phyloP scores from a whole-genome alignment of 2,888 invertebrate genomes.

The Odontocerum albicorne region DNA sequence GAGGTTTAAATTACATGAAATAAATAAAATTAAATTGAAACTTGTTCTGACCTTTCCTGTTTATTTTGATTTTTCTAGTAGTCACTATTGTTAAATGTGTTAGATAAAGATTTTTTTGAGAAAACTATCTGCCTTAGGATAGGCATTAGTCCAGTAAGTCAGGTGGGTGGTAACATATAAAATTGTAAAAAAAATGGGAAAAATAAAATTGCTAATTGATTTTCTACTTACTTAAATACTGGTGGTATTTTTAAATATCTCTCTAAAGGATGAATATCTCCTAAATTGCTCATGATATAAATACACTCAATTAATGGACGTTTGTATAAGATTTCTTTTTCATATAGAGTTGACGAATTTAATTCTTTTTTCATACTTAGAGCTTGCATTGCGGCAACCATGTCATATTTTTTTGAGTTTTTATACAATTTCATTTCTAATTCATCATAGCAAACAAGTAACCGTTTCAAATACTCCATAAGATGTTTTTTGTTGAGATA shows the following conservation, averaged over 20 bases:
- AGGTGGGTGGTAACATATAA: too few relatives aligned
- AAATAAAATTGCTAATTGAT: too few relatives aligned
- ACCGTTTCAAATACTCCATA: conserved; percentile 70
- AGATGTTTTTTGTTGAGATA: conserved; percentile 70
- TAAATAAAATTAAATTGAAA: too few relatives aligned
- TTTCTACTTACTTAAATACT: conserved; percentile 52
- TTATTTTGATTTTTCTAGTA: too few relatives aligned
- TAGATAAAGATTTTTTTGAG: too few relatives aligned
- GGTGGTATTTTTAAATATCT: conserved; percentile 54
- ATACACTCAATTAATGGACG: conserved; percentile 64
- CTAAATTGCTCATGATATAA: conserved; percentile 68
- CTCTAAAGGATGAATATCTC: conserved; percentile 57
- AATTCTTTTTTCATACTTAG: conserved; percentile 1
- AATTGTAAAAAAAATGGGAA: too few relatives aligned
- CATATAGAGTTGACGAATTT: not conserved
- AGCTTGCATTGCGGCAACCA: not conserved
- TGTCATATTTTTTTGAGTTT: conserved; percentile 1
- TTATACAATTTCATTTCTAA: conserved; percentile 33
- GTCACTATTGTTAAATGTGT: too few relatives aligned
- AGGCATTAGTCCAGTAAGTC: too few relatives aligned
- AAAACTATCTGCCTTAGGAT: too few relatives aligned
- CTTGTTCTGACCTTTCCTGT: too few relatives aligned
- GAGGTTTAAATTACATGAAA: too few relatives aligned
- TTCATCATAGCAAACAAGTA: conserved; percentile 62
- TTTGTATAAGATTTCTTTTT: conserved; percentile 9